Conservation (phyloP, 2,888 invertebrate genomes). For the Chaetogeoica ovagalla region DNA sequence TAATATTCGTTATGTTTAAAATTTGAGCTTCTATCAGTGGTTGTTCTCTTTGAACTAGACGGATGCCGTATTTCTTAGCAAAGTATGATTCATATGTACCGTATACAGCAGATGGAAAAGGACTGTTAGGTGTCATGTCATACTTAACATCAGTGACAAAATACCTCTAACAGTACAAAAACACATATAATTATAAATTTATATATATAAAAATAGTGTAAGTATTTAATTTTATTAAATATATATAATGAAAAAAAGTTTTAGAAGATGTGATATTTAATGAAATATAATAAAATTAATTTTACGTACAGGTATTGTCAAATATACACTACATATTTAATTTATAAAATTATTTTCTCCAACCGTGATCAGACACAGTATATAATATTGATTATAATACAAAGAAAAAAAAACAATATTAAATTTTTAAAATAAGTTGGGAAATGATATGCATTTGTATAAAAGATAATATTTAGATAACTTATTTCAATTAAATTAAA, state of each 20-base stretch:
- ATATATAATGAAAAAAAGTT: not conserved
- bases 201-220: not conserved
- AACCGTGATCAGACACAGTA: not conserved
- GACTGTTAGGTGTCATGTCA: slow-evolving; percentile 68
- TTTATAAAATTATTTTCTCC: not conserved
- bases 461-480: not conserved
- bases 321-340: too few species aligned
- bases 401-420: too few species aligned
- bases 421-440: too few species aligned
- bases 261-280: not conserved
- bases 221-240: not conserved
- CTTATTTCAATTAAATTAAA: not conserved
- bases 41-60: slow-evolving; percentile 68
- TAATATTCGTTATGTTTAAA: slow-evolving; percentile 7
- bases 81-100: slow-evolving; percentile 76
- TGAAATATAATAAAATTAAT: not conserved
- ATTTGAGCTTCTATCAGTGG: slow-evolving; percentile 78
- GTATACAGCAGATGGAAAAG: slow-evolving; percentile 68
- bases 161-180: slow-evolving; percentile 61
- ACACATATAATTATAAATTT: slow-evolving; percentile 11
- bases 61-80: slow-evolving; percentile 70
- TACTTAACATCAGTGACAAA: slow-evolving; percentile 72
- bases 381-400: too few species aligned
- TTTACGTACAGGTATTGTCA: not conserved
- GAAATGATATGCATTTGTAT: too few species aligned